Base-by-base conservation (phyloP, 2,888 invertebrate species). In the Pterostichus madidus region DNA sequence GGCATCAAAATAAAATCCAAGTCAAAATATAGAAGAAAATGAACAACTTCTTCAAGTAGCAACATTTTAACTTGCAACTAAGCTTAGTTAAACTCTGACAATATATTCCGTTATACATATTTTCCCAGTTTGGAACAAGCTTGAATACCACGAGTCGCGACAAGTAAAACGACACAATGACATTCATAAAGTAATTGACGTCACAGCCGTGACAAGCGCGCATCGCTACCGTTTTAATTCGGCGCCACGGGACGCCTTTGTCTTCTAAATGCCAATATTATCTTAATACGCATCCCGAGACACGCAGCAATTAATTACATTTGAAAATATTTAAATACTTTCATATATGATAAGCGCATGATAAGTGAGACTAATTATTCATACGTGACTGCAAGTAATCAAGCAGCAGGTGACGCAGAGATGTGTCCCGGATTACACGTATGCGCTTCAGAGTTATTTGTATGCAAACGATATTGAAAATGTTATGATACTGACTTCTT, bases 221-320 rank as follows among this genome's bases (percentile, higher is more conserved):
- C 68, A 71, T 71, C 68, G 68, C 77, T 77, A 77, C 77, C 56
- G 77, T 77, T 81, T 81, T 81, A 81, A 81, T 81, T 73, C 61
- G 73, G 15, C 75, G 49, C 81, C 17, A 46, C 75, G 59, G 73
- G 81, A 56, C 31, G 61, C 81, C 49, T 81, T 81, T 81, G 81
- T 81, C 81, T 81, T 71, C 46, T 56, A 75, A 75, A 81, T 75
- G 81, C 75, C 81, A 81, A 81, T 81, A 81, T 75, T 81, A 81
- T 81, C 81, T 75, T 80, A 68, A 53, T 68, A 80, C 49, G 35
- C 56, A 71, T 80, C 80, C 73, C 53, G 75, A 39, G 52, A 64
- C 59, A 75, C 44, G 56, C 46, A 7, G 81, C 81, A 75, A 81
- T 81, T 81, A 73, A 81, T 81, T 81, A 81, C 75, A 59, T 75